Conservation (phyloP, 1,140 invertebrate species). For the Aphis craccivora region DNA sequence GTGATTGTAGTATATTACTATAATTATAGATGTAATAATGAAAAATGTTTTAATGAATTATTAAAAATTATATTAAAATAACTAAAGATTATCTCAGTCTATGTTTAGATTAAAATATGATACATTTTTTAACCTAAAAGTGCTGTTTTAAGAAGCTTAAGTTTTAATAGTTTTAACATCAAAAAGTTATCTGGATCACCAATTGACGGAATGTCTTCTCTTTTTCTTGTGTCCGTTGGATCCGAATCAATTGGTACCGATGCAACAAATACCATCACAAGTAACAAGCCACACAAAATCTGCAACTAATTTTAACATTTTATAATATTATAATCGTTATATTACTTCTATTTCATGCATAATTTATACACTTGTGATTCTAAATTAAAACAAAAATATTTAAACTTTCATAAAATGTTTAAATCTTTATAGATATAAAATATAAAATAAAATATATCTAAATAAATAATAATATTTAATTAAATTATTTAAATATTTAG, state of each 20-base stretch:
- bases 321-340: not conserved
- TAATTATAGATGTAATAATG: not conserved
- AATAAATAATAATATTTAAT: too few species aligned
- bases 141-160: not conserved
- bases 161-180: constrained; percentile 38
- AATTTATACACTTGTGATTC: too few species aligned
- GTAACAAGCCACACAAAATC: constrained; percentile 36
- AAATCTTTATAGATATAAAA: too few species aligned
- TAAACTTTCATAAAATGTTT: too few species aligned
- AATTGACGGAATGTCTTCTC: constrained; percentile 44
- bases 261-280: not conserved
- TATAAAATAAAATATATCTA: too few species aligned
- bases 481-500: too few species aligned
- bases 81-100: not conserved
- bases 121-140: constrained; percentile 47
- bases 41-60: not conserved
- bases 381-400: too few species aligned
- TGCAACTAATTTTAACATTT: not conserved
- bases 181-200: constrained; percentile 37
- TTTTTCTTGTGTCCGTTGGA: constrained; percentile 36
- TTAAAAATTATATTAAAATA: not conserved
- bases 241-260: constrained; percentile 36
- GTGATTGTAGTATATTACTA: not conserved
- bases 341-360: not conserved
- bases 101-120: constrained; percentile 11